Percentiles rank a stretch among this genome's conserved stretches.
These are phyloP conservation scores for Dryobotodes eremita DNA, from an alignment of 2,888 invertebrate species.

Conservation along the genomic window DNA sequence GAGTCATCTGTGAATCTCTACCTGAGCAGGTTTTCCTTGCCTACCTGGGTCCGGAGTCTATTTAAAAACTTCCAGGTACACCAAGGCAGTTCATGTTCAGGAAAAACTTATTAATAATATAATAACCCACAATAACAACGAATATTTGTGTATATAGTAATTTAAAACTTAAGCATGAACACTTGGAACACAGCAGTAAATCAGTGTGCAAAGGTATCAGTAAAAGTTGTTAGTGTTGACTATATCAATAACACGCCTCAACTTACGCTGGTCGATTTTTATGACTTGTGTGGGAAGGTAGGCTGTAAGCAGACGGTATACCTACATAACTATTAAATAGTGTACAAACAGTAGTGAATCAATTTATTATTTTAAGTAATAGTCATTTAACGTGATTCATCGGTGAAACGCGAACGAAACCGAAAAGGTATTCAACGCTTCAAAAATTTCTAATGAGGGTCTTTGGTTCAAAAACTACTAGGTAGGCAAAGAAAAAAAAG, in stretches of 20 bases:
- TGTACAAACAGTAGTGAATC: neutral
- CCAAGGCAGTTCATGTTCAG: no score
- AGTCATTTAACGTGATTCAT: neutral
- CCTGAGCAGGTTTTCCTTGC: no score
- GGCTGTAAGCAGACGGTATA: neutral
- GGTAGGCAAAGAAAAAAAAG: no score
- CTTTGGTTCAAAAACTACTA: neutral
- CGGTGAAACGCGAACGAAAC: constrained; percentile 6
- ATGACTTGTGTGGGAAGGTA: constrained; percentile 35
- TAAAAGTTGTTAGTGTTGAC: constrained; percentile 31
- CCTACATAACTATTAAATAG: constrained; percentile 5
- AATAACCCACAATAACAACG: neutral
- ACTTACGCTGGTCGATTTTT: constrained; percentile 47
- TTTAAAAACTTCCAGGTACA: no score
- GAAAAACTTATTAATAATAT: no score
- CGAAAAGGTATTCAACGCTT: neutral
- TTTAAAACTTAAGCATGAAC: neutral
- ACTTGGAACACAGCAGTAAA: constrained; percentile 12
- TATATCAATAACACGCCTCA: constrained; percentile 4
- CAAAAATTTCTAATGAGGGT: neutral
- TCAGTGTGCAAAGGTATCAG: constrained; percentile 1
- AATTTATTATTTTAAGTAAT: neutral
- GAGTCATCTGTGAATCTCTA: no score
- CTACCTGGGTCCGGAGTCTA: no score
- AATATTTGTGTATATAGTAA: neutral